Conservation (phyloP, 2,113 vertebrate genomes). For the Carlito syrichta region DNA sequence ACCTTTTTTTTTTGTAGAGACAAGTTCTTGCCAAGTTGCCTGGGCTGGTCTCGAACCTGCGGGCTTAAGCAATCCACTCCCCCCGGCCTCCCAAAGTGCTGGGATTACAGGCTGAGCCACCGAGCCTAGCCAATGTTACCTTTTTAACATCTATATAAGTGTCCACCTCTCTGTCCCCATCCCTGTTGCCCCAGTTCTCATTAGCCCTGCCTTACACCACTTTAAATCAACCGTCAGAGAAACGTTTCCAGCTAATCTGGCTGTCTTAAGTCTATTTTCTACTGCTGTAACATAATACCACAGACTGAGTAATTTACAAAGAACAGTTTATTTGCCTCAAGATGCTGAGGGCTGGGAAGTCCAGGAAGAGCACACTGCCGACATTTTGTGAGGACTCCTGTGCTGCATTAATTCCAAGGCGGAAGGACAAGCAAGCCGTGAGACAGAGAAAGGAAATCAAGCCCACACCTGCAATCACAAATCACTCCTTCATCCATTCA, state of each 20-base stretch:
- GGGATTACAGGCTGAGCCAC: background rate
- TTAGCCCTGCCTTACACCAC: background rate
- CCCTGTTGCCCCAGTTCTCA: background rate
- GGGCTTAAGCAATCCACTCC: background rate
- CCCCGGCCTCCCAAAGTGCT: background rate
- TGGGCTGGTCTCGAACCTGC: too few relatives aligned
- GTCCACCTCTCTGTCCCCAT: background rate
- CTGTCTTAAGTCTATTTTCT: background rate
- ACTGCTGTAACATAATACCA: background rate
- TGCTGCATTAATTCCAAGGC: background rate
- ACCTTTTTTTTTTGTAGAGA: too few relatives aligned
- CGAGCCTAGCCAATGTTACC: background rate
- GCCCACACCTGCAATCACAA: background rate
- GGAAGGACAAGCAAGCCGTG: background rate
- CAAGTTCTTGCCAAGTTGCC: too few relatives aligned
- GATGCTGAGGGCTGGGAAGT: background rate
- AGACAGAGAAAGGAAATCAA: background rate
- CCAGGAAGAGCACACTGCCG: background rate
- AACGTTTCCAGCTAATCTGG: background rate
- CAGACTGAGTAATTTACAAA: background rate
- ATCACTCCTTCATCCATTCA: background rate
- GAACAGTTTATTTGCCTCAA: background rate
- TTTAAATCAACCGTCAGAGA: background rate
- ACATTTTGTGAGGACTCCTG: background rate
- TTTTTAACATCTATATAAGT: background rate